These are phyloP conservation scores for Globicephala melas DNA, from an alignment of 2,113 vertebrate species.

Conservation along the genomic window DNA sequence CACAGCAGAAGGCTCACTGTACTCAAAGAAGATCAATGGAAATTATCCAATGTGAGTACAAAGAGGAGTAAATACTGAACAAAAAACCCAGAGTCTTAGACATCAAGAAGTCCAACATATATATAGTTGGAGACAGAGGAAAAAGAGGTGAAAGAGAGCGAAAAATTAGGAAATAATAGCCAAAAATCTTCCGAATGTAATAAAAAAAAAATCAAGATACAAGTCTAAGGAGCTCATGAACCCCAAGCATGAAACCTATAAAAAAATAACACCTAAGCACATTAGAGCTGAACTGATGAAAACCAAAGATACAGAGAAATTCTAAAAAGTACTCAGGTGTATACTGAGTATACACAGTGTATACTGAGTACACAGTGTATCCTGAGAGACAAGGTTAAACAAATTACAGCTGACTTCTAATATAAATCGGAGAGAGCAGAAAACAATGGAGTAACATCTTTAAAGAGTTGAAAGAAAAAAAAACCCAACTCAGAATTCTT, in stretches of 20 bases:
- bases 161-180: not conserved
- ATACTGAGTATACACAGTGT: not conserved
- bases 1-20: not conserved
- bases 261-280: not conserved
- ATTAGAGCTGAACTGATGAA: not conserved
- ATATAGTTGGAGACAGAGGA: not conserved
- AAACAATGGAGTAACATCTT: not conserved
- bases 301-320: not conserved
- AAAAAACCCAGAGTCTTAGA: not conserved
- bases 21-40: not conserved
- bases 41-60: not conserved
- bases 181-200: not conserved
- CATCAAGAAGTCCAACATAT: not conserved
- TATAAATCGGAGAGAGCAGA: not conserved
- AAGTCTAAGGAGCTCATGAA: not conserved
- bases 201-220: not conserved
- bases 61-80: not conserved
- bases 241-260: not conserved
- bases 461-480: not conserved
- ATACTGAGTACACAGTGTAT: not conserved
- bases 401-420: not conserved
- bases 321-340: not conserved
- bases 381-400: not conserved
- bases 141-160: not conserved
- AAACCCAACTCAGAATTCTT: not conserved